These are phyloP conservation scores for Pristionchus entomophagus DNA, from an alignment of 2,888 invertebrate genomes.

Conservation along the genomic window DNA sequence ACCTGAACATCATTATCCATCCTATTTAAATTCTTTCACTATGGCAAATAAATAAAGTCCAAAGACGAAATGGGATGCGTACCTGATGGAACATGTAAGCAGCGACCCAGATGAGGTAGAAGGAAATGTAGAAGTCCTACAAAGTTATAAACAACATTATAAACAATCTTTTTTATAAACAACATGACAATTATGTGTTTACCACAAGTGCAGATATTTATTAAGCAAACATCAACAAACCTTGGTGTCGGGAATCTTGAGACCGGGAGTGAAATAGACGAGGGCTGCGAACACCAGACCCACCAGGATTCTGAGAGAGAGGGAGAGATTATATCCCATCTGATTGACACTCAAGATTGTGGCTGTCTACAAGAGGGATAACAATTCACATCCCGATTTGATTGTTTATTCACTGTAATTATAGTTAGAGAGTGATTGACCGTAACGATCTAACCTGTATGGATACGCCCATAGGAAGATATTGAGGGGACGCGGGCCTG, in stretches of 20 bases:
- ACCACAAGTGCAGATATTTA: too few relatives aligned
- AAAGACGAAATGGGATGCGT: too few relatives aligned
- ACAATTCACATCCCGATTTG: background rate
- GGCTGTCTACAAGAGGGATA: too few relatives aligned
- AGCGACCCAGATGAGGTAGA: slow-evolving; percentile 84
- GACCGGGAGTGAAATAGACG: slow-evolving; percentile 88
- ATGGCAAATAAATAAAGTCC: too few relatives aligned
- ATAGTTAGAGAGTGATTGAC: too few relatives aligned
- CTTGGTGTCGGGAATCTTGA: slow-evolving; percentile 82
- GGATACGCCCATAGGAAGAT: slow-evolving; percentile 92
- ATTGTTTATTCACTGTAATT: background rate
- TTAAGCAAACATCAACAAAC: slow-evolving; percentile 9
- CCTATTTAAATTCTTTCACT: background rate
- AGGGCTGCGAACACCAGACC: slow-evolving; percentile 88
- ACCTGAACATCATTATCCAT: slow-evolving; percentile 81
- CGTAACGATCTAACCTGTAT: slow-evolving; percentile 59
- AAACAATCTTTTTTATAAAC: slow-evolving; percentile 77
- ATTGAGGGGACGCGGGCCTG: slow-evolving; percentile 90
- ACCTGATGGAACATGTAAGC: slow-evolving; percentile 94
- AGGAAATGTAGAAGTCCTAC: slow-evolving; percentile 77
- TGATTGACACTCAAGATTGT: too few relatives aligned
- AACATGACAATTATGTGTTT: too few relatives aligned
- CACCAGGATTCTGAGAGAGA: slow-evolving; percentile 86
- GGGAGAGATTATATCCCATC: too few relatives aligned
- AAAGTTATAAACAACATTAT: slow-evolving; percentile 79